phyloP scores from a whole-genome alignment of 2,113 vertebrate species.

The Rallus limicola region DNA sequence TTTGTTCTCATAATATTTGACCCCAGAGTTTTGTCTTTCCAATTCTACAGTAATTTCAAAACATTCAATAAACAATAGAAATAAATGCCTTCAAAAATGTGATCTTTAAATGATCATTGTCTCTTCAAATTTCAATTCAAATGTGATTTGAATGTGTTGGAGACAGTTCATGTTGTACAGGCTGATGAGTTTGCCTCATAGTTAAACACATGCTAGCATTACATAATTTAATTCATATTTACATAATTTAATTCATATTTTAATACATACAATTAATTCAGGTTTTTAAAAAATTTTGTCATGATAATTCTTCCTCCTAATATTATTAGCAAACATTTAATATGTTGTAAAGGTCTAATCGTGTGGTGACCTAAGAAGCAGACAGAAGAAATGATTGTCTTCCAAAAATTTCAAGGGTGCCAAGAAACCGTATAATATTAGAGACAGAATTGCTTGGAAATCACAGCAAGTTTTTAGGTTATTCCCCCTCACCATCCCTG shows the following conservation, averaged over 20 bases:
- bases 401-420: background rate
- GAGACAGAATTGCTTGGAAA: background rate
- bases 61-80: background rate
- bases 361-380: background rate
- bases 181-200: background rate
- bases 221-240: background rate
- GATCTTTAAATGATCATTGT: background rate
- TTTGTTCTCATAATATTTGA: background rate
- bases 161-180: background rate
- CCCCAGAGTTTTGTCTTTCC: background rate
- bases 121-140: background rate
- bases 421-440: background rate
- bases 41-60: background rate
- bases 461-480: background rate
- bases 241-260: background rate
- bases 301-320: background rate
- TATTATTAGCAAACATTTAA: constrained; percentile 26
- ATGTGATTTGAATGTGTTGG: background rate
- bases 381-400: constrained; percentile 4
- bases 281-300: background rate
- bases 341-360: background rate
- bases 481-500: background rate
- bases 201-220: background rate
- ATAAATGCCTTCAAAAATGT: background rate
- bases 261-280: background rate